Evolutionary conservation across 1,140 invertebrate species (phyloP), one percentile per base, ranked within the genome.

Genomic region (Papilio xuthus): DNA sequence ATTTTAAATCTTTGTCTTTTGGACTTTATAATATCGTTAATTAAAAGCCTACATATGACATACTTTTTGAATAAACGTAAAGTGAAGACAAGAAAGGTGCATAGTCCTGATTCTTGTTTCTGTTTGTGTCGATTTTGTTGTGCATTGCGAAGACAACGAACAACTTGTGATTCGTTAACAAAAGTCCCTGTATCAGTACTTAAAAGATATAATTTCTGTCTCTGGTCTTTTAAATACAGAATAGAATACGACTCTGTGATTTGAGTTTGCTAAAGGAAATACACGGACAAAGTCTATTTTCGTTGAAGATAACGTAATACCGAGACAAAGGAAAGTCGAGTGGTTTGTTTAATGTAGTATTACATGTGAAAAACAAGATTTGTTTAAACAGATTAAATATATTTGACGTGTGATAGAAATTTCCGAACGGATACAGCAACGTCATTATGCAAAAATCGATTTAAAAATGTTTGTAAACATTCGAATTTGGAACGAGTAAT

Each of bases 1-100:
- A 18, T 53, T 53, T 53, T 53, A 4, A 18, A 47, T 2, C 4
- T 53, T 20, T 20, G 1, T 20, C 18, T 53, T n/a, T 53, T 53
- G 50, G 20, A 63, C 73, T 84, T 79, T 82, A 74, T 32, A 79
- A 41, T 82, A 63, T 80, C 32, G 79, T 82, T 20, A 67, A 50
- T 70, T 37, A 91, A 93, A 92, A 89, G 91, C 89, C 84, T 92
- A 92, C 91, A 78, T 90, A 92, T 93, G 92, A 84, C 90, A 92
- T 90, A 85, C 88, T 90, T 89, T 82, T 41, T 88, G 84, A 80
- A 81, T 77, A 84, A 82, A 84, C 85, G 83, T 80, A 85, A 81
- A 37, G 47, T 63, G 81, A 89, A 84, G 87, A 87, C 86, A 84
- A 82, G 89, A 84, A 89, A 88, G 89, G 88, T 88, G 89, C 91